phyloP scores from a whole-genome alignment of 2,113 vertebrate genomes.

The Eolophus roseicapilla region DNA sequence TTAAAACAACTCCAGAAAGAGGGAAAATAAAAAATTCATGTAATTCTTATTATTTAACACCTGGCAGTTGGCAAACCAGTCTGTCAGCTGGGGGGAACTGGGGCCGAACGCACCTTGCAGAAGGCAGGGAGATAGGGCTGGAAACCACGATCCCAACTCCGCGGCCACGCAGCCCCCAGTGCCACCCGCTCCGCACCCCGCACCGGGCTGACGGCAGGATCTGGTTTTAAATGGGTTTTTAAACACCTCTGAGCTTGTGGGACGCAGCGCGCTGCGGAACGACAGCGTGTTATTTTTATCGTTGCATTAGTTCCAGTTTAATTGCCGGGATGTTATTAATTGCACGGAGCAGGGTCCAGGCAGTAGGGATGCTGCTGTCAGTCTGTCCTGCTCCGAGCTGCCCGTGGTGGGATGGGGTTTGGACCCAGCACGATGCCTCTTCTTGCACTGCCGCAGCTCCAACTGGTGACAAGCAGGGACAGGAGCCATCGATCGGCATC shows the following conservation, averaged over 20 bases:
- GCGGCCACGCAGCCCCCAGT: rapidly evolving
- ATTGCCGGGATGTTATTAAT: not conserved
- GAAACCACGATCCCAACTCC: rapidly evolving
- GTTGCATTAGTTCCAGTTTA: not conserved
- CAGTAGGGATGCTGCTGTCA: not conserved
- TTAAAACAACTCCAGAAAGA: not conserved
- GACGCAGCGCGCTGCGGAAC: not conserved
- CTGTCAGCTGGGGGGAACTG: not conserved
- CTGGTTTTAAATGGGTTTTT: not conserved
- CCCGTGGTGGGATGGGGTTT: rapidly evolving
- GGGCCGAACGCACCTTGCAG: not conserved
- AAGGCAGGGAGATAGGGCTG: not conserved
- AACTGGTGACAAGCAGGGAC: not conserved
- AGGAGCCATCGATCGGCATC: rapidly evolving
- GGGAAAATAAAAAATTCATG: not conserved
- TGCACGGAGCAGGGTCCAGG: not conserved
- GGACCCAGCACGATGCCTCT: not conserved
- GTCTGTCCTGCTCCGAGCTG: not conserved
- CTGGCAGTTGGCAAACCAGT: not conserved
- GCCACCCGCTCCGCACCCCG: not conserved
- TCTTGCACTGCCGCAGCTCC: rapidly evolving
- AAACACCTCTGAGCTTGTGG: conserved; percentile 14
- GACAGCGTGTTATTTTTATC: not conserved
- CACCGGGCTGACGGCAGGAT: rapidly evolving
- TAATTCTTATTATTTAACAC: not conserved